Conservation (phyloP, 2,113 vertebrate genomes). For the Saimiri boliviensis region DNA sequence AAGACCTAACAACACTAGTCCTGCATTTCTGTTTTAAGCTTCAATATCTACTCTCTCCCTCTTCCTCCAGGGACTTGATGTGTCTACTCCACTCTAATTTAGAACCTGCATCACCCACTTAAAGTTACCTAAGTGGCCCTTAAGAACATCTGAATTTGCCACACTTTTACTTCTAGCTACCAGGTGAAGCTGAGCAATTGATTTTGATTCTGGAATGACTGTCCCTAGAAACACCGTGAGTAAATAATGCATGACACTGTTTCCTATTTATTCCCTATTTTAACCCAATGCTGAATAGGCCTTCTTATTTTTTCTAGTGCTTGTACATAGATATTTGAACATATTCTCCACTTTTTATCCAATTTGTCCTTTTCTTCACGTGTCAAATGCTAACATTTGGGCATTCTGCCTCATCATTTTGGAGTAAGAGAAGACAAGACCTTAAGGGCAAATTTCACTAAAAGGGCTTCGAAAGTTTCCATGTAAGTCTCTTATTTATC, state of each 20-base stretch:
- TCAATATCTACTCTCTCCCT: not conserved
- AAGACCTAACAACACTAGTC: not conserved
- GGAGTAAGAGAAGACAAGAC: not conserved
- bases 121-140: not conserved
- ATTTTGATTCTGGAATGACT: slow-evolving; percentile 21
- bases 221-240: not conserved
- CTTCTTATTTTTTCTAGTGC: not conserved
- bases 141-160: not conserved
- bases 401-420: slow-evolving; percentile 24
- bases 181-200: not conserved
- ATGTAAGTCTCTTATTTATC: not conserved
- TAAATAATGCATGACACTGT: not conserved
- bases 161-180: not conserved
- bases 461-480: not conserved
- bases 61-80: not conserved
- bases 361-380: not conserved
- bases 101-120: not conserved
- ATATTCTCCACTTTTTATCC: not conserved
- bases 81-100: not conserved
- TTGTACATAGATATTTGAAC: not conserved
- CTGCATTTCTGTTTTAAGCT: not conserved
- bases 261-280: not conserved
- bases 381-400: slow-evolving; percentile 3
- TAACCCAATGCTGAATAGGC: not conserved
- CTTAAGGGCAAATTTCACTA: not conserved